Base-by-base conservation (phyloP, 2,113 vertebrate species). In the Balaeniceps rex region DNA sequence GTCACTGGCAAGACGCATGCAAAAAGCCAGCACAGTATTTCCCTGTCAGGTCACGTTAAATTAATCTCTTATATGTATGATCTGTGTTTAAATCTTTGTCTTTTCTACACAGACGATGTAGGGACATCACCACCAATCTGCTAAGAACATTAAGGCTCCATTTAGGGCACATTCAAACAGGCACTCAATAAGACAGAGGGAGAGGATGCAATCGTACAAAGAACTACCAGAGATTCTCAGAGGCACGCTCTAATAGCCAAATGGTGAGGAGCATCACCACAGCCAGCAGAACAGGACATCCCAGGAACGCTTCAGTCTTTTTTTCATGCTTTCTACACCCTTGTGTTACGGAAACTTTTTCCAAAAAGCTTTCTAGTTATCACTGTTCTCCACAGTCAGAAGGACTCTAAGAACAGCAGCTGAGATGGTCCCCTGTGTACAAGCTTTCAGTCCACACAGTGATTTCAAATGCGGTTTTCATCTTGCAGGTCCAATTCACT, bases 21-120 rank as follows among this genome's bases (percentile, higher is more conserved):
- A 75, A 68, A 78, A 71, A 49, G 7, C 44, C 72, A 81, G 36
- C 34, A 57, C 0, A 0, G 16, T 42, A 81, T 65, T 80, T 44
- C 38, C 36, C 58, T 34, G 4, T 5, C 18, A 65, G 15, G 14
- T 10, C 46, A 64, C 0, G 0, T 33, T 28, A 25, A 46, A n/a
- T 78, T 40, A 24, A 40, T 42, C 21, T 77, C 23, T 51, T 65
- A 34, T 4, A 11, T 2, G 3, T 21, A 65, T 23, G 54, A 78
- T 9, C 58, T 66, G 42, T 18, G 10, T 60, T 87, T 51, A 68
- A 83, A n/a, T 33, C 12, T 72, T 28, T 34, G 18, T 23, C 16
- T 64, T 90, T 61, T 70, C 65, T 10, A 9, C 33, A 42, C 29
- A 55, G 42, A 57, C n/a, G 51, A 40, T 22, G 14, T 29, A 24